These are phyloP conservation scores for Elephantulus edwardii DNA, from an alignment of 2,113 vertebrate genomes.

Conservation along the genomic window DNA sequence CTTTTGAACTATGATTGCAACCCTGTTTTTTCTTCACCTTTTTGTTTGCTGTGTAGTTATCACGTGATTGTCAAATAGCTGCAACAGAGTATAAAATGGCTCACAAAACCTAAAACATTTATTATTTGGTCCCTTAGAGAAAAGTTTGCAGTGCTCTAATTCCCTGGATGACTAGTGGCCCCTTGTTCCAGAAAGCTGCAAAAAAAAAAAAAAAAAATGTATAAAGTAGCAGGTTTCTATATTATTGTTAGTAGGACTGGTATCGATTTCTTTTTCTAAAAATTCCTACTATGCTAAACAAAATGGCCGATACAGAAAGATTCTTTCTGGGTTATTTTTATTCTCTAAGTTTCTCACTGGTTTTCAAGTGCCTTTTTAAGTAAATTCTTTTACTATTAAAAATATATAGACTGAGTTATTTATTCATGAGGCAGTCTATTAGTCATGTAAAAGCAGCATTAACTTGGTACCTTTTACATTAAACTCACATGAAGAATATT, in stretches of 20 bases:
- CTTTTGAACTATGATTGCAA: no score
- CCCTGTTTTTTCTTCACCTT: no score
- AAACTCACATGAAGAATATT: slow-evolving; percentile 35
- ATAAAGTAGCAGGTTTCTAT: slow-evolving; percentile 5
- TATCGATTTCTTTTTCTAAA: neutral
- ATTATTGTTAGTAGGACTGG: neutral
- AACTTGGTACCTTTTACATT: slow-evolving; percentile 58
- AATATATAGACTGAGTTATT: slow-evolving; percentile 34
- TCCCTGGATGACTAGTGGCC: neutral
- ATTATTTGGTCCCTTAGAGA: neutral
- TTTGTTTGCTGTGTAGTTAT: no score
- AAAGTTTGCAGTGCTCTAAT: neutral
- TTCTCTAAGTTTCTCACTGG: neutral
- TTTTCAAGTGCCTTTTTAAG: slow-evolving; percentile 40
- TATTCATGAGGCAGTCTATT: slow-evolving; percentile 20
- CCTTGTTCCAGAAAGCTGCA: slow-evolving; percentile 4
- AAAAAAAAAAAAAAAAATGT: neutral
- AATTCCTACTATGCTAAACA: slow-evolving; percentile 27
- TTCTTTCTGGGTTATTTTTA: slow-evolving; percentile 53
- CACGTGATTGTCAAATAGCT: no score
- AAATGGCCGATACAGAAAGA: neutral
- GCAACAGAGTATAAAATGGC: neutral
- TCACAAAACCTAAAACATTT: neutral
- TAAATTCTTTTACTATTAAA: slow-evolving; percentile 38
- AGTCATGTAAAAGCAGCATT: slow-evolving; percentile 16